Evolutionary conservation across 2,888 invertebrate genomes (phyloP).

Genomic region (Ectobius pallidus): DNA sequence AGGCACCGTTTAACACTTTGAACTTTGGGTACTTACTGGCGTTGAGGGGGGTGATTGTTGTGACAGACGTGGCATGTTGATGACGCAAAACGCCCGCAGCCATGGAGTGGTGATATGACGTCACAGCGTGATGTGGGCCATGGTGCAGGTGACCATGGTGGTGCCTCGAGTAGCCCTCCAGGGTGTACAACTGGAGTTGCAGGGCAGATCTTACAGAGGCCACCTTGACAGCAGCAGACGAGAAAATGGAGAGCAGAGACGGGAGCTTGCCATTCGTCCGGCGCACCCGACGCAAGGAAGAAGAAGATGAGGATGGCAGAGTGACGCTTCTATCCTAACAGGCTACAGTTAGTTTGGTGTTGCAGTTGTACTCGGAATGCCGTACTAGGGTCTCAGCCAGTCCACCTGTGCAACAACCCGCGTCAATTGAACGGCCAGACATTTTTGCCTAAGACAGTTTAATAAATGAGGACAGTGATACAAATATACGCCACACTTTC

Average conservation of each 20-base stretch:
- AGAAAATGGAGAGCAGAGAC: no score
- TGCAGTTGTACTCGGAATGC: no score
- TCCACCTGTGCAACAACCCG: no score
- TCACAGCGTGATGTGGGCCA: background rate
- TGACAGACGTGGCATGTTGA: conserved; percentile 3
- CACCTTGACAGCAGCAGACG: background rate
- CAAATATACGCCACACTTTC: no score
- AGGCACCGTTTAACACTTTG: no score
- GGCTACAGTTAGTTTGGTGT: no score
- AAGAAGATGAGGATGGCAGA: background rate
- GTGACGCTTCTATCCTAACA: no score
- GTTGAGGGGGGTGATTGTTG: conserved; percentile 29
- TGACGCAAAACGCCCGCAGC: conserved; percentile 13
- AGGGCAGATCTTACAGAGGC: background rate
- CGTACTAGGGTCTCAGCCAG: no score
- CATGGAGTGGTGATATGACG: conserved; percentile 12
- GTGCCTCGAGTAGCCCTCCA: conserved; percentile 12
- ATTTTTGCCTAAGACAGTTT: no score
- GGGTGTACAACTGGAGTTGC: background rate
- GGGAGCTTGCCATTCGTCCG: background rate
- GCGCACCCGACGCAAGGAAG: background rate
- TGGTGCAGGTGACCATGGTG: conserved; percentile 11
- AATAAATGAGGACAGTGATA: no score
- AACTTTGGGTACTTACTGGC: conserved; percentile 30
- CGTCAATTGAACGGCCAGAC: no score